phyloP scores from a whole-genome alignment of 2,113 vertebrate species.

The Procavia capensis region DNA sequence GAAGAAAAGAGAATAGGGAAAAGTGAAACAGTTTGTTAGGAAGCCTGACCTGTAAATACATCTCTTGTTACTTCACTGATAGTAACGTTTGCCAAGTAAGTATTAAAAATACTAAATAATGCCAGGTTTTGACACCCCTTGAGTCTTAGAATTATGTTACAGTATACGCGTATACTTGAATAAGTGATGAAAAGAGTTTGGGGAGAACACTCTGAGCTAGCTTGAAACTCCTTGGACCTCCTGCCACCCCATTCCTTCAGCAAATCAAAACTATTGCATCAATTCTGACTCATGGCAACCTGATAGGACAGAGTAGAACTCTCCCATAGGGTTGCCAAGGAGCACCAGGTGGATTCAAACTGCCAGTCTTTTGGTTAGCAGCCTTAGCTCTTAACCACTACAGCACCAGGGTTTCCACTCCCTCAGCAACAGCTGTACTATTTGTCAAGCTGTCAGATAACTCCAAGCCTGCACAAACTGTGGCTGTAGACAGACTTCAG shows the following conservation, averaged over 20 bases:
- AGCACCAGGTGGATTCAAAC: too few species aligned
- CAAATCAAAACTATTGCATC: not conserved
- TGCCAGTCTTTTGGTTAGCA: too few species aligned
- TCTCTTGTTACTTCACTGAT: conserved; percentile 6
- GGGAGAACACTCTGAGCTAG: conserved; percentile 5
- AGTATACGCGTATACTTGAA: not conserved
- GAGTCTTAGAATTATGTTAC: conserved; percentile 22
- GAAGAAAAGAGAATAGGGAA: conserved; percentile 40
- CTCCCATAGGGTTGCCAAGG: too few species aligned
- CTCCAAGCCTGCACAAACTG: not conserved
- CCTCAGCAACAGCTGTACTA: not conserved
- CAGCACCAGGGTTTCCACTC: too few species aligned
- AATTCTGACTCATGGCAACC: too few species aligned
- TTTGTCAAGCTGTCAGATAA: not conserved
- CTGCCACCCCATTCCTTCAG: not conserved
- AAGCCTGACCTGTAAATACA: not conserved
- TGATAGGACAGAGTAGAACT: too few species aligned
- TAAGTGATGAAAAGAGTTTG: not conserved
- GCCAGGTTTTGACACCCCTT: not conserved
- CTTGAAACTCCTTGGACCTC: conserved; percentile 4
- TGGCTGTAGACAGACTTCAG: conserved; percentile 2
- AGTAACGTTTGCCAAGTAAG: not conserved
- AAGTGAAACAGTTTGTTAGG: conserved; percentile 18
- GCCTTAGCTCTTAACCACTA: too few species aligned
- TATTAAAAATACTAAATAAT: conserved; percentile 41